phyloP scores from a whole-genome alignment of 2,113 vertebrate genomes.

The Nothobranchius kuhntae region DNA sequence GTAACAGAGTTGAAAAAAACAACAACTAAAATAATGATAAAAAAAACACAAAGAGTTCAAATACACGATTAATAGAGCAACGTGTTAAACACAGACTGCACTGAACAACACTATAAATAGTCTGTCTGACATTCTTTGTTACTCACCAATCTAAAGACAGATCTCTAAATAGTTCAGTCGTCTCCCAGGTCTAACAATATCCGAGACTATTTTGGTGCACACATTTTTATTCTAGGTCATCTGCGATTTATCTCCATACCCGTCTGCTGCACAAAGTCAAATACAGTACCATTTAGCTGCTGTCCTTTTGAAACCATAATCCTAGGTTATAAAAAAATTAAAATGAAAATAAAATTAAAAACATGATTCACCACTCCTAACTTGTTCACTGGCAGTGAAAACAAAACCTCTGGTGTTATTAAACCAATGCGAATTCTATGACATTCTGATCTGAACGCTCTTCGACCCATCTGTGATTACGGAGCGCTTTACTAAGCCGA shows the following conservation, averaged over 20 bases:
- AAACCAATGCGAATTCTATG: conserved; percentile 4
- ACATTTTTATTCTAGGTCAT: conserved; percentile 58
- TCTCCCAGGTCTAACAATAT: conserved; percentile 22
- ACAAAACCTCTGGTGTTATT: background rate
- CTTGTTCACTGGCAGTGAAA: conserved; percentile 6
- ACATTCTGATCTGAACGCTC: conserved; percentile 8
- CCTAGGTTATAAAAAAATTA: background rate
- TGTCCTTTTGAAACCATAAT: conserved; percentile 21
- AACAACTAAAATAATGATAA: conserved; percentile 14
- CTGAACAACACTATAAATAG: conserved; percentile 8
- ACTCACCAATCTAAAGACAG: conserved; percentile 25
- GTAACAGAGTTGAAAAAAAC: background rate
- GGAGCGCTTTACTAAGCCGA: conserved; percentile 23
- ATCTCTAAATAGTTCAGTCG: conserved; percentile 38
- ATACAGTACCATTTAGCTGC: conserved; percentile 37
- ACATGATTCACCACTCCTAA: background rate
- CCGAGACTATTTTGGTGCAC: conserved; percentile 47
- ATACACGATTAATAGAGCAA: conserved; percentile 34
- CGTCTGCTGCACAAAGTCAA: conserved; percentile 2
- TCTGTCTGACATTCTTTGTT: conserved; percentile 16
- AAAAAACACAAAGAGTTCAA: conserved; percentile 7
- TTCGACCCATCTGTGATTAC: conserved; percentile 30
- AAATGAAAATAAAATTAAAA: background rate
- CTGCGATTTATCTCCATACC: conserved; percentile 39
- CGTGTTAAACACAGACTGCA: conserved; percentile 7